Percentiles rank a stretch among this genome's conserved stretches.
These are phyloP conservation scores for Ganaspis sp. DNA, from an alignment of 1,140 invertebrate species.

Conservation along the genomic window DNA sequence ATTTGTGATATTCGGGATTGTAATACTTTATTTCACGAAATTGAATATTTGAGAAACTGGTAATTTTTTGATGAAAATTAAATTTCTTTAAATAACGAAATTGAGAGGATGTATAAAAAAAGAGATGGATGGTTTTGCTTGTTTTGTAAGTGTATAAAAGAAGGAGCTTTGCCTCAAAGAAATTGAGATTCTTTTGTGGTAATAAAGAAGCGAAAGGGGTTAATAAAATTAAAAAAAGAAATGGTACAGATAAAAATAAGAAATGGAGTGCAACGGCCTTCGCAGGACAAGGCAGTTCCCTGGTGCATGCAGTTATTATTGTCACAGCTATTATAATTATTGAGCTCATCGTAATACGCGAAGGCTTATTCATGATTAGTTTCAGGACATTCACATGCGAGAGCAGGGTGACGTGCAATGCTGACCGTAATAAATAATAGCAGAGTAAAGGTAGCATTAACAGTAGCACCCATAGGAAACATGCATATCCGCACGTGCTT, in stretches of 20 bases:
- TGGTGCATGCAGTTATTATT: conserved; percentile 67
- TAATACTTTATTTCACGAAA: too few species aligned
- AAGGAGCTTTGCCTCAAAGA: background rate
- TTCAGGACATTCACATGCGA: conserved; percentile 44
- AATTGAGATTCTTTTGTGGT: background rate
- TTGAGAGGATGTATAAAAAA: too few species aligned
- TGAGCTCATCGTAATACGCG: conserved; percentile 63
- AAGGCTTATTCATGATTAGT: conserved; percentile 59
- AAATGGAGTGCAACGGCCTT: conserved; percentile 61
- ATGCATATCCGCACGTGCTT: conserved; percentile 13
- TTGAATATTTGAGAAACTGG: too few species aligned
- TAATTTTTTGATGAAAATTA: too few species aligned
- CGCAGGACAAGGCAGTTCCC: conserved; percentile 2
- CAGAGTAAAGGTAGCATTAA: conserved; percentile 35
- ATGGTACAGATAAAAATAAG: conserved; percentile 12
- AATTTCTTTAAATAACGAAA: too few species aligned
- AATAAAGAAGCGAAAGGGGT: background rate
- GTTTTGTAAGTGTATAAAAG: too few species aligned
- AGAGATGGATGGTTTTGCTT: too few species aligned
- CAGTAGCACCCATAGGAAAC: conserved; percentile 23
- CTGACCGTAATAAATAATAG: conserved; percentile 44
- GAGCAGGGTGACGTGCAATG: conserved; percentile 15
- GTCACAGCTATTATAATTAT: conserved; percentile 71
- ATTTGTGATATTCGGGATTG: too few species aligned
- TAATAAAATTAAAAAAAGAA: background rate